These are phyloP conservation scores for Meliscaeva auricollis DNA, from an alignment of 2,888 invertebrate genomes.

Conservation along the genomic window DNA sequence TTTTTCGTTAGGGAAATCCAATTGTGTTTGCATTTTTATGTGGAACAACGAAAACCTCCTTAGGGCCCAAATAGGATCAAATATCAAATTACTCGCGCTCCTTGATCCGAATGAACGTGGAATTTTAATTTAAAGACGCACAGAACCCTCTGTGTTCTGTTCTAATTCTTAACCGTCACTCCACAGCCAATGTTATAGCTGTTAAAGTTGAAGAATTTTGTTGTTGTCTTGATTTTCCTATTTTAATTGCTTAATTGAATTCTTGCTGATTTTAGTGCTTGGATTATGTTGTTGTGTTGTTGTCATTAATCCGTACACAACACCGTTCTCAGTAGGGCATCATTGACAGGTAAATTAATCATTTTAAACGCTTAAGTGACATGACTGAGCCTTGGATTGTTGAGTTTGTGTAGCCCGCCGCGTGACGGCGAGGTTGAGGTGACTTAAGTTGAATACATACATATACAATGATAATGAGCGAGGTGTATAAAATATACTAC, in stretches of 20 bases:
- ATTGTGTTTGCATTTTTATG: slow-evolving; percentile 44
- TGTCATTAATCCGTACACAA: slow-evolving; percentile 23
- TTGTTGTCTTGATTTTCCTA: slow-evolving; percentile 42
- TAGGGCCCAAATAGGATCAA: slow-evolving; percentile 54
- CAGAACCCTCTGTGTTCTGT: slow-evolving; percentile 14
- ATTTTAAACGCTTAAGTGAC: slow-evolving; percentile 69
- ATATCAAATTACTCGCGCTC: slow-evolving; percentile 69
- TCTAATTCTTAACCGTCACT: slow-evolving; percentile 24
- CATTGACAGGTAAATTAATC: slow-evolving; percentile 75
- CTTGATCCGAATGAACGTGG: slow-evolving; percentile 1
- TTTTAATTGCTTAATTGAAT: slow-evolving; percentile 74
- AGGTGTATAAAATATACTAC: slow-evolving; percentile 6
- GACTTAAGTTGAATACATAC: slow-evolving; percentile 47
- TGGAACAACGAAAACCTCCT: slow-evolving; percentile 45
- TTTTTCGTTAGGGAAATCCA: slow-evolving; percentile 52
- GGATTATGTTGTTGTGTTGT: slow-evolving; percentile 39
- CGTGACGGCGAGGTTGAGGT: slow-evolving; percentile 18
- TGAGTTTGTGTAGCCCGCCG: slow-evolving; percentile 17
- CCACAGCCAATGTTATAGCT: slow-evolving; percentile 43
- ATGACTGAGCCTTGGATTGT: slow-evolving; percentile 38
- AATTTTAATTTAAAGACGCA: slow-evolving; percentile 39
- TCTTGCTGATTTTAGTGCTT: slow-evolving; percentile 59
- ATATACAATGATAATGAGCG: slow-evolving; percentile 38
- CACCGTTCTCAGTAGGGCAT: slow-evolving; percentile 46
- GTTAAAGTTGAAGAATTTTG: slow-evolving; percentile 39